Evolutionary conservation across 2,888 invertebrate genomes (phyloP).

Genomic region (Zaprionus obscuricornis): DNA sequence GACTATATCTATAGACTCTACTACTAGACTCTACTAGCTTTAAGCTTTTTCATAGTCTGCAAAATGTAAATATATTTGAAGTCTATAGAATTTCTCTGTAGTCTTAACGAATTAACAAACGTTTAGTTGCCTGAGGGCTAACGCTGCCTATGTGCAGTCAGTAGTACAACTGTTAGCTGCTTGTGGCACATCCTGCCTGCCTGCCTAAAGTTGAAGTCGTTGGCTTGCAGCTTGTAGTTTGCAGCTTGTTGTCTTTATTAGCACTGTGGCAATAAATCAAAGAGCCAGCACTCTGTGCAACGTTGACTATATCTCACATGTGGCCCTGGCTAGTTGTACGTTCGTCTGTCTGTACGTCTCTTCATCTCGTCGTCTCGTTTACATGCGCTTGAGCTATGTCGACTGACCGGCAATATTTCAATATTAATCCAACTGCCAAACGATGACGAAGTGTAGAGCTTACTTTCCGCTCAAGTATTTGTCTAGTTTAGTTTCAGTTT

Average conservation of each 20-base stretch:
- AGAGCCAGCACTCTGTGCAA: constrained; percentile 59
- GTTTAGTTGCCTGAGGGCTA: too few relatives aligned
- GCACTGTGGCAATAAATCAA: constrained; percentile 68
- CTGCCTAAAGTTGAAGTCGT: constrained; percentile 13
- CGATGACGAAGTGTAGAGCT: constrained; percentile 73
- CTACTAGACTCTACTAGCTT: too few relatives aligned
- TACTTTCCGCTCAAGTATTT: constrained; percentile 69
- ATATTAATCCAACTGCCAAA: constrained; percentile 81
- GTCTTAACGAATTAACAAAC: too few relatives aligned
- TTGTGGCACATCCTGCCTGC: constrained; percentile 66
- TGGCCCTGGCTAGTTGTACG: constrained; percentile 59
- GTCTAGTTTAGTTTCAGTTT: constrained; percentile 56
- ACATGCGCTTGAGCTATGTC: constrained; percentile 62
- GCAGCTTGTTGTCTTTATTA: constrained; percentile 77
- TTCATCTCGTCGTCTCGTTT: constrained; percentile 46
- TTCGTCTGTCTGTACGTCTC: constrained; percentile 5
- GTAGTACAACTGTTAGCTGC: constrained; percentile 25
- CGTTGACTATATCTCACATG: constrained; percentile 61
- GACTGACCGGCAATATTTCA: constrained; percentile 74
- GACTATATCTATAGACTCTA: too few relatives aligned
- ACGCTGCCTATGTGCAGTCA: too few relatives aligned
- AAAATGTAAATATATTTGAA: too few relatives aligned
- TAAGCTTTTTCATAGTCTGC: too few relatives aligned
- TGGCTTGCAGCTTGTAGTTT: constrained; percentile 47
- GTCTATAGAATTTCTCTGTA: too few relatives aligned